phyloP scores from a whole-genome alignment of 35 echinoderm and acorn worm species.

The Acanthaster planci region DNA sequence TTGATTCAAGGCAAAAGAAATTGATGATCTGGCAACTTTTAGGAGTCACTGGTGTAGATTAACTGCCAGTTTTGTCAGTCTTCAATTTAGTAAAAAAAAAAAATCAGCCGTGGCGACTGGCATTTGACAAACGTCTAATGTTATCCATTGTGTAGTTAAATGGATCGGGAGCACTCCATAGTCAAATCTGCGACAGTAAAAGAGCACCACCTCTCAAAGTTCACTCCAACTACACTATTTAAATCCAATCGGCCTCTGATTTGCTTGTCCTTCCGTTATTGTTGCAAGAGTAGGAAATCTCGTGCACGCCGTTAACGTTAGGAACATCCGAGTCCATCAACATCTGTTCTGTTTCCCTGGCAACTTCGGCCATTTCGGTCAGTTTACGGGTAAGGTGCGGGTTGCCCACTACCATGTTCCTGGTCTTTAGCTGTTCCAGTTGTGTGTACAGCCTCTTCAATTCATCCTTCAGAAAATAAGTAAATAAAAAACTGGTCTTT shows the following conservation, averaged over 20 bases:
- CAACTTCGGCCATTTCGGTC: slow-evolving; percentile 88
- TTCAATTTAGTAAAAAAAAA: no score
- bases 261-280: slow-evolving; percentile 54
- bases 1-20: no score
- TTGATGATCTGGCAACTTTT: no score
- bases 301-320: slow-evolving; percentile 50
- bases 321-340: slow-evolving; percentile 67
- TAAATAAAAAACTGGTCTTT: no score
- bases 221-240: slow-evolving; percentile 10
- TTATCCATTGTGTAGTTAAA: background rate
- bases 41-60: no score
- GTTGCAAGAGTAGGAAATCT: slow-evolving; percentile 56
- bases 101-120: no score
- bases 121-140: background rate
- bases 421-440: slow-evolving; percentile 87
- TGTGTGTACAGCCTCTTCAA: slow-evolving; percentile 91
- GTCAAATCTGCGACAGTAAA: background rate
- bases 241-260: slow-evolving; percentile 62
- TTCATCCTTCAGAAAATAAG: slow-evolving; percentile 65
- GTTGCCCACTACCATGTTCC: slow-evolving; percentile 91
- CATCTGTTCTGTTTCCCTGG: slow-evolving; percentile 80
- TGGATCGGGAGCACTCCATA: background rate
- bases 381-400: slow-evolving; percentile 85
- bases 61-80: no score
- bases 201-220: background rate